Evolutionary conservation across 2,888 invertebrate species (phyloP), one percentile per base, ranked within the genome.

Genomic region (Dolomedes plantarius): DNA sequence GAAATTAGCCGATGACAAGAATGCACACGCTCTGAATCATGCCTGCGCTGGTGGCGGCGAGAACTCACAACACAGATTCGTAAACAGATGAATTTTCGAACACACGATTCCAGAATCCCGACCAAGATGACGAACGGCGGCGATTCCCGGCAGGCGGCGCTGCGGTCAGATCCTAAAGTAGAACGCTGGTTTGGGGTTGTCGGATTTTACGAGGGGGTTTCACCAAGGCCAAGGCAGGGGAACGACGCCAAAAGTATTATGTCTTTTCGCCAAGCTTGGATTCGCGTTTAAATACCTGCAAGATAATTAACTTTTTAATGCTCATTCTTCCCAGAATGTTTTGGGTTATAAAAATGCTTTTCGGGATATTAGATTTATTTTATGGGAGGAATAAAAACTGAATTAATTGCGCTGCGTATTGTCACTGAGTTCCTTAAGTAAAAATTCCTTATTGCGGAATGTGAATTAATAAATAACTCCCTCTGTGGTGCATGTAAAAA

Each of bases 51-150:
- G 11, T 2, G 16, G 9, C 16, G 23, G 23, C 11, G 16, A 56
- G 16, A 41, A 46, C 56, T 6, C 56, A 56, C 56, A 56, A 56
- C 56, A 56, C 19, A 56, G 23, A 56, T 56, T 56, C 56, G 56
- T 56, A 56, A 56, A 56, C 56, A 56, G 23, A 7, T 7, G 46
- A 46, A 11, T 56, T 56, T 56, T 56, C 56, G 56, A 23, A 56
- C 56, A 56, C 46, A 46, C 56, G 16, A 56, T 23, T 56, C 56
- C 5, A 23, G 23, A 23, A 23, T 56, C 23, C 16, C 56, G 19
- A 56, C 5, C 23, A 56, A 56, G 56, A 56, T 56, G 56, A 56
- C 56, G 56, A 23, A 46, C 46, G 19, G 23, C 23, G 11, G 56
- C 23, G 19, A 56, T 56, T 56, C 56, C 56, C 56, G 56, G 19